Evolutionary conservation across 2,797 vertebrate species (phyloP).

Genomic region (Peromyscus nudipes): DNA sequence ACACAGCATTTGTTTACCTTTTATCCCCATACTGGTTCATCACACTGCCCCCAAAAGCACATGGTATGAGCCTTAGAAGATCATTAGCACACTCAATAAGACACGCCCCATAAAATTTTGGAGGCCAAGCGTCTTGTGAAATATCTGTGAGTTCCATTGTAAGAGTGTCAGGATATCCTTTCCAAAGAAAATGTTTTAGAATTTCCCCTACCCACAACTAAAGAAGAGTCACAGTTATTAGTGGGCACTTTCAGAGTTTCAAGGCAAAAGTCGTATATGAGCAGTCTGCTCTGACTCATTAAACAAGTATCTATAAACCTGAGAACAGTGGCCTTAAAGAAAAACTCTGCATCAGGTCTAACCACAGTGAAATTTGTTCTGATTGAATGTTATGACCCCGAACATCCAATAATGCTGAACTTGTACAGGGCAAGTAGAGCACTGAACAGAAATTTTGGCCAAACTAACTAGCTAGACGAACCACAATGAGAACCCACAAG

Average conservation of each 20-base stretch:
- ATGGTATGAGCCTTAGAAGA: background rate
- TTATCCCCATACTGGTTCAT: background rate
- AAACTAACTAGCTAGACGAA: background rate
- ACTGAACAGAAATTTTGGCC: background rate
- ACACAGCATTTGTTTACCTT: background rate
- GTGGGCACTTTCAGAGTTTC: background rate
- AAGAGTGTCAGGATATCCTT: background rate
- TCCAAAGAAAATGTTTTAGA: background rate
- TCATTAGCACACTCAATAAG: background rate
- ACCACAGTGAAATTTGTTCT: conserved; percentile 5
- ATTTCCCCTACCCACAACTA: background rate
- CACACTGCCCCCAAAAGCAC: background rate
- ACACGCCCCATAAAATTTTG: background rate
- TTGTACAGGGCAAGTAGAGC: background rate
- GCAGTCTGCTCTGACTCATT: conserved; percentile 8
- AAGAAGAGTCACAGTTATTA: background rate
- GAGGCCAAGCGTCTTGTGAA: background rate
- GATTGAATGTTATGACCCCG: conserved; percentile 50
- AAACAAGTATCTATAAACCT: background rate
- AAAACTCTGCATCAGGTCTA: conserved; percentile 1
- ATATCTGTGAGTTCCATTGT: background rate
- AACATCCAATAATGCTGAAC: conserved; percentile 35
- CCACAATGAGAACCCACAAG: background rate
- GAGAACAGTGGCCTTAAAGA: background rate
- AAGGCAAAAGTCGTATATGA: conserved; percentile 41